Conservation (phyloP, 2,888 invertebrate species). For the Endotricha flammealis region DNA sequence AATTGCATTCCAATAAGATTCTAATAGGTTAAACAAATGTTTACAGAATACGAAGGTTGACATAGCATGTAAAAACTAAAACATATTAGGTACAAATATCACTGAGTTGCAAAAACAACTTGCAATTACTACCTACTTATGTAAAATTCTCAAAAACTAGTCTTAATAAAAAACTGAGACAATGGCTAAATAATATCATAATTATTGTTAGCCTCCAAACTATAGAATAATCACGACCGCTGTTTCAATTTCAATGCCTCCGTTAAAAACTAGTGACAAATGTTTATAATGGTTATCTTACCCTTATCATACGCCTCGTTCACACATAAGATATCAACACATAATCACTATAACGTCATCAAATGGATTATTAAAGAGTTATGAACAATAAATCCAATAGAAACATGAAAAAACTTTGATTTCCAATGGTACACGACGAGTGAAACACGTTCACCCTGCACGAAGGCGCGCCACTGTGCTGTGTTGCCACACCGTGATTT, state of each 20-base stretch:
- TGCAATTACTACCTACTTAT: constrained; percentile 1
- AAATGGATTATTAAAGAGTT: constrained; percentile 39
- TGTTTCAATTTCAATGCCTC: constrained; percentile 38
- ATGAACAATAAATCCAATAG: constrained; percentile 43
- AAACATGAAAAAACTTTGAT: constrained; percentile 65
- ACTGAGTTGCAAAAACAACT: constrained; percentile 8
- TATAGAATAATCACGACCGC: constrained; percentile 30
- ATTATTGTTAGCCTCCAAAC: constrained; percentile 24
- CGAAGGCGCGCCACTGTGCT: constrained; percentile 56
- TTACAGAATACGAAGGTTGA: constrained; percentile 16
- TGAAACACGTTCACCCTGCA: constrained; percentile 40
- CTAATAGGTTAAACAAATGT: constrained; percentile 22
- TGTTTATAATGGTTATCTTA: constrained; percentile 44
- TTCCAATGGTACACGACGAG: constrained; percentile 49
- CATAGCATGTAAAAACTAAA: constrained; percentile 21
- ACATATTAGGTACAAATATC: constrained; percentile 12
- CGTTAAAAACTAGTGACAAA: constrained; percentile 30
- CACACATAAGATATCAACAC: constrained; percentile 62
- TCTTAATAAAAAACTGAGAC: too few species aligned
- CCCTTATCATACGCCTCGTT: constrained; percentile 66
- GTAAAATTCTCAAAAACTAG: too few species aligned
- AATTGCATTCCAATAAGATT: constrained; percentile 35
- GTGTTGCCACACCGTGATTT: constrained; percentile 43
- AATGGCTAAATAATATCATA: constrained; percentile 20
- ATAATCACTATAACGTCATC: constrained; percentile 65